Evolutionary conservation across 2,888 invertebrate genomes (phyloP).

Genomic region (Nemoura dubitans): DNA sequence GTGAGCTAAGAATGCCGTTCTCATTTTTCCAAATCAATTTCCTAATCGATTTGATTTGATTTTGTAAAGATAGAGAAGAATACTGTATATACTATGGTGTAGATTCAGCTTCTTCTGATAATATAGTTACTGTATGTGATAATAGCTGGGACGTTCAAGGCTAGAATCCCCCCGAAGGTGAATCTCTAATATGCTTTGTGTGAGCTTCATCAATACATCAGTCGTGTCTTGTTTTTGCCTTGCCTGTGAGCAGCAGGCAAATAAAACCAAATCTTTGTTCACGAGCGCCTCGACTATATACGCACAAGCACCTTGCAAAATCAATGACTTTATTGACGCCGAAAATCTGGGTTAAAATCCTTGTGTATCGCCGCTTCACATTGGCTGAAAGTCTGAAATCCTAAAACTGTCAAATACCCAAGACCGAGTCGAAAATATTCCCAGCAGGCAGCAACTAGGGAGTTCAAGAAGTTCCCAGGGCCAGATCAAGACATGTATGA

Average conservation of each 20-base stretch:
- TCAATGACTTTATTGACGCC: background rate
- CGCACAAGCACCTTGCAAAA: background rate
- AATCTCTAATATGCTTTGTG: background rate
- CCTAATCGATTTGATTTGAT: constrained; percentile 7
- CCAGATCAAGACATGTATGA: constrained; percentile 14
- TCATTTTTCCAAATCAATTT: background rate
- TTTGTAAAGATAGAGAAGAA: background rate
- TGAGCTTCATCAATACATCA: background rate
- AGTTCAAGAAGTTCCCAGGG: constrained; percentile 1
- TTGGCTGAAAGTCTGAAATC: background rate
- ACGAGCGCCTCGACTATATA: background rate
- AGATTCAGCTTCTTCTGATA: background rate
- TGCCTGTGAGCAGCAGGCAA: background rate
- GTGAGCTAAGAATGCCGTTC: background rate
- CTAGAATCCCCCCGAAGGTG: background rate
- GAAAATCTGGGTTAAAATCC: background rate
- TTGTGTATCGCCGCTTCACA: background rate
- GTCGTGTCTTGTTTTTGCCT: background rate
- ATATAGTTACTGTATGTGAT: background rate
- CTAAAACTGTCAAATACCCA: background rate
- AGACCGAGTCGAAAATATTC: background rate
- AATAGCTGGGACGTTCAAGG: background rate
- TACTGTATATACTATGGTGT: background rate
- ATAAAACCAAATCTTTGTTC: background rate
- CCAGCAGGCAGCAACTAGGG: background rate